These are phyloP conservation scores for Adineta ricciae DNA, from an alignment of 2,888 invertebrate genomes.

Conservation along the genomic window DNA sequence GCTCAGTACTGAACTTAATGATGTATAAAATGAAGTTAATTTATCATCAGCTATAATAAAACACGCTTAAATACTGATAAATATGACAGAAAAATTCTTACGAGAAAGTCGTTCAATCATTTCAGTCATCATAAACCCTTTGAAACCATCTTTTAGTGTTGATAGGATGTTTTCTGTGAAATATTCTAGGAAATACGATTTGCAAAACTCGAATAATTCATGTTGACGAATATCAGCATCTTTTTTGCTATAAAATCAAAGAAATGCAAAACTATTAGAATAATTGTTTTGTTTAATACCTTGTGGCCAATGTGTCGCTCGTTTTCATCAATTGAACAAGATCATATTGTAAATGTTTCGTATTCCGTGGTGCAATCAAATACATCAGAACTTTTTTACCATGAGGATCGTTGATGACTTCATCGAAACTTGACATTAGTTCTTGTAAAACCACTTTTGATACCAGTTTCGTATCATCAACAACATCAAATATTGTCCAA, in stretches of 20 bases:
- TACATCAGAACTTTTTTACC: slow-evolving; percentile 77
- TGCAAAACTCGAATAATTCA: slow-evolving; percentile 40
- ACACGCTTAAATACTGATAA: neutral
- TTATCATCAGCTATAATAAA: neutral
- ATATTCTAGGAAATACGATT: slow-evolving; percentile 20
- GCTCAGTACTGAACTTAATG: neutral
- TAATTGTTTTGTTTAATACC: slow-evolving; percentile 41
- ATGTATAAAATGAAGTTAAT: neutral
- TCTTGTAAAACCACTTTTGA: slow-evolving; percentile 63
- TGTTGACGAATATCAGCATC: slow-evolving; percentile 40
- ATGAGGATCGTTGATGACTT: slow-evolving; percentile 66
- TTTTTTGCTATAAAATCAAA: slow-evolving; percentile 44
- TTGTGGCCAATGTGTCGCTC: slow-evolving; percentile 63
- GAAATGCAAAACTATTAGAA: neutral
- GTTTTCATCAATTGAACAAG: slow-evolving; percentile 64
- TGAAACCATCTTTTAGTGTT: slow-evolving; percentile 25
- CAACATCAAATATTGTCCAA: slow-evolving; percentile 68
- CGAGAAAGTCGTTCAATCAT: slow-evolving; percentile 25
- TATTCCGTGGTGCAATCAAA: slow-evolving; percentile 71
- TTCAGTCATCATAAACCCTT: slow-evolving; percentile 25
- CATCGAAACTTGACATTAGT: slow-evolving; percentile 60
- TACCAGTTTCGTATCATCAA: slow-evolving; percentile 82
- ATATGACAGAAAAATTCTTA: neutral
- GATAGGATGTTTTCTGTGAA: slow-evolving; percentile 12
- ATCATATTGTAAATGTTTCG: slow-evolving; percentile 69